phyloP scores from a whole-genome alignment of 53 echinoderm and acorn worm species.

The Mesocentrotus franciscanus region DNA sequence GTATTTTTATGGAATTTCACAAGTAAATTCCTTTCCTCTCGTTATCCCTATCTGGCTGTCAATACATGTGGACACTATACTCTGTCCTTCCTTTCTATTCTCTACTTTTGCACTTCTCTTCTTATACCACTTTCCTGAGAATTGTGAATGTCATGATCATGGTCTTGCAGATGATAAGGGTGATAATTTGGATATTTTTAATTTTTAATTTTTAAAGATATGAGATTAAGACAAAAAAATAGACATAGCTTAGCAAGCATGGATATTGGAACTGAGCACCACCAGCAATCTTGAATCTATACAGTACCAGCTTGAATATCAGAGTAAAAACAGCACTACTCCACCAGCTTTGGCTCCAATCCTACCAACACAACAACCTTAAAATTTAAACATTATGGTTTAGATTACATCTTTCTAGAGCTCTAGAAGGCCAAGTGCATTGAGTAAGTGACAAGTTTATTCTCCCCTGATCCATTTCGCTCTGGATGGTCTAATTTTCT shows the following conservation, averaged over 20 bases:
- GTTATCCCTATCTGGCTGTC: not conserved
- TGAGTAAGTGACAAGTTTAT: constrained; percentile 43
- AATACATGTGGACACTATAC: not conserved
- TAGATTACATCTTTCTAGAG: constrained; percentile 16
- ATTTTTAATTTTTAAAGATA: too few species aligned
- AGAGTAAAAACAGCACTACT: not conserved
- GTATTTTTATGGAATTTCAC: not conserved
- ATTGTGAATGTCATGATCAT: too few species aligned
- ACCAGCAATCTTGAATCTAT: not conserved
- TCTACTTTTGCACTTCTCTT: too few species aligned
- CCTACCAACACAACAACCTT: not conserved
- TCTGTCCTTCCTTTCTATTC: not conserved
- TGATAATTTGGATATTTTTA: too few species aligned
- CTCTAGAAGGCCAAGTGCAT: constrained; percentile 28
- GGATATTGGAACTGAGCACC: too few species aligned
- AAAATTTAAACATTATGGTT: constrained; percentile 34
- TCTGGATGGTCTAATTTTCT: constrained; percentile 57
- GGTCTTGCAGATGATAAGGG: too few species aligned
- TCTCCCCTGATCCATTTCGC: not conserved
- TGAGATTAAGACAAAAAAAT: not conserved
- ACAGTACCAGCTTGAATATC: not conserved
- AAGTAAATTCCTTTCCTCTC: not conserved
- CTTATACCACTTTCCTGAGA: too few species aligned
- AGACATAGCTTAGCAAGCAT: not conserved
- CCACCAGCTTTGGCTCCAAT: not conserved